Evolutionary conservation across 2,888 invertebrate genomes (phyloP), one percentile per base, ranked within the genome.

Genomic region (Melinaea menophilus): DNA sequence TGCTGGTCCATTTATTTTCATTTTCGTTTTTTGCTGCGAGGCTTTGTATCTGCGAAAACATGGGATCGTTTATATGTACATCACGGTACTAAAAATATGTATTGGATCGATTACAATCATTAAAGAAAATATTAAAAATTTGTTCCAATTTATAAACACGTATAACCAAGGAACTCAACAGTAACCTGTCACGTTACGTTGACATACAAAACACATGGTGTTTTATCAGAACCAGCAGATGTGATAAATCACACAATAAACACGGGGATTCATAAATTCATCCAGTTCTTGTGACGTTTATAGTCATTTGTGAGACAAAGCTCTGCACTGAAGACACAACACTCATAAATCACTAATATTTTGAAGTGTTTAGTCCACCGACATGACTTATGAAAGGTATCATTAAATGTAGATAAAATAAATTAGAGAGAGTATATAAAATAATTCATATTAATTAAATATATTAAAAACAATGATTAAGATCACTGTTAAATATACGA

Each of bases 221-320:
- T 51, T 31, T 51, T 51, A 31, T 51, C 31, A 51, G 33, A 35
- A 11, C 59, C 51, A 51, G 11, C 41, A 41, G 41, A 41, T 41
- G 51, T 37, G 35, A 57, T 62, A 64, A 64, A 59, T 66, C 63
- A 56, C 57, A 41, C 57, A 37, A 57, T 47, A 62, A 61, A 59
- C 58, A 56, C 47, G 59, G 59, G 57, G 61, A 45, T 56, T 59
- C 64, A 64, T 66, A 62, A 62, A 66, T 64, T 62, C 59, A 62
- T 66, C 61, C 59, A 61, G 48, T 45, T 55, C 45, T 37, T 55
- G 35, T 55, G 64, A 66, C 62, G 61, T 61, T 66, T 66, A 61
- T 48, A 64, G 56, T 64, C 63, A 64, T 57, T 59, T 61, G 46
- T 61, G 59, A 59, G 63, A 64, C 64, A 62, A 58, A 61, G 55